Conservation (phyloP, 1,140 invertebrate species). For the Zaprionus nigranus region DNA sequence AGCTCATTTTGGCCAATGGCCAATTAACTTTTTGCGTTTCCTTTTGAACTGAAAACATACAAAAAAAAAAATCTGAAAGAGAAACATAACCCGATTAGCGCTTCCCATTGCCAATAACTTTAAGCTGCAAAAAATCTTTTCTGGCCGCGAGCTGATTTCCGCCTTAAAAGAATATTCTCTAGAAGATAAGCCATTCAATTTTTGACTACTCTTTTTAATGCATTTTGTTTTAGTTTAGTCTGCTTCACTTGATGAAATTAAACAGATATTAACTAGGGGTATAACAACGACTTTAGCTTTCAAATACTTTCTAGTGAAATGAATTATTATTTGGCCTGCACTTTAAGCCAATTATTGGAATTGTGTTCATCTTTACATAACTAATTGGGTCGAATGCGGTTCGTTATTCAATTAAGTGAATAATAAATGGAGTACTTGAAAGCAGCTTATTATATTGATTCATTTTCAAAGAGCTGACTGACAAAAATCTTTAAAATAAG, state of each 20-base stretch:
- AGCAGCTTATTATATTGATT: neutral
- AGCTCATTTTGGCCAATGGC: constrained; percentile 36
- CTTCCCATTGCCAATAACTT: constrained; percentile 16
- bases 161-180: neutral
- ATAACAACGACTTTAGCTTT: no score
- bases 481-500: neutral
- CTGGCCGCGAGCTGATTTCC: neutral
- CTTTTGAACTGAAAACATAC: neutral
- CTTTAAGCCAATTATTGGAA: neutral
- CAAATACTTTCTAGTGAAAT: no score
- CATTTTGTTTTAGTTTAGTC: neutral
- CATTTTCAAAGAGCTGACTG: neutral
- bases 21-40: constrained; percentile 33
- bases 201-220: neutral
- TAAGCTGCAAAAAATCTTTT: constrained; percentile 1
- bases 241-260: no score
- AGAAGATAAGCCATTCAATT: no score
- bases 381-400: neutral
- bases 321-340: no score
- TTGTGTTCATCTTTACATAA: neutral
- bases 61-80: neutral
- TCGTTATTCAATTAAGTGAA: constrained; percentile 13
- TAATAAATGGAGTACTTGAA: constrained; percentile 8
- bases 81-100: constrained; percentile 30
- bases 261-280: no score